Evolutionary conservation across 2,797 vertebrate species (phyloP), one percentile per base, ranked within the genome.

Genomic region (Astyanax mexicanus): DNA sequence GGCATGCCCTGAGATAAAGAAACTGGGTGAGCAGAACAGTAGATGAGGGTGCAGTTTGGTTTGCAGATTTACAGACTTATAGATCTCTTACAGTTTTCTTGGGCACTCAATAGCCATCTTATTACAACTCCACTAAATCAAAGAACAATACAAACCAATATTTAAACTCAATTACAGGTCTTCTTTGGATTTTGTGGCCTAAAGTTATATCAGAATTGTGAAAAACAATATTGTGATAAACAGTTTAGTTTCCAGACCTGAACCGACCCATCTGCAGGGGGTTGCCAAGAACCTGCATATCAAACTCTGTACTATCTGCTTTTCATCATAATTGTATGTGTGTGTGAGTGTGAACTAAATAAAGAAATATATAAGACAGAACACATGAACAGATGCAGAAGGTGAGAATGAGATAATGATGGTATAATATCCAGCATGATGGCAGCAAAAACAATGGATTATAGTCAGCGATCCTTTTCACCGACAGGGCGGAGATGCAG

Each of bases 401-500:
- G 27, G 4, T 42, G 12, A 65, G 57, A 67, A 79, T 69, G 19
- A 44, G 29, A 72, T 68, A 21, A 27, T 21, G n/a, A 21, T 42
- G 52, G 21, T 51, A 52, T 58, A 69, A 42, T 51, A 58, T 73
- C 38, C 29, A 68, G 29, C 12, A 32, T 21, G 35, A 79, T 37
- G 68, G n/a, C 9, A 27, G 40, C 23, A 57, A 55, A 69, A 69
- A 69, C 69, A 49, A 37, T 57, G 67, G 57, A 60, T 69, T 58
- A 68, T 49, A 69, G 10, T 57, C 52, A 62, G 37, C 65, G 51
- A 52, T 72, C 27, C 35, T 32, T 17, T 27, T 79, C 52, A 73
- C 21, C 13, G 58, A 32, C 60, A 19, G 19, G 55, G 42, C 55
- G 45, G 61, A 75, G 32, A 67, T 66, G 52, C 54, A 38, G 13